phyloP scores from a whole-genome alignment of 2,113 vertebrate genomes.

The Loxodonta africana region DNA sequence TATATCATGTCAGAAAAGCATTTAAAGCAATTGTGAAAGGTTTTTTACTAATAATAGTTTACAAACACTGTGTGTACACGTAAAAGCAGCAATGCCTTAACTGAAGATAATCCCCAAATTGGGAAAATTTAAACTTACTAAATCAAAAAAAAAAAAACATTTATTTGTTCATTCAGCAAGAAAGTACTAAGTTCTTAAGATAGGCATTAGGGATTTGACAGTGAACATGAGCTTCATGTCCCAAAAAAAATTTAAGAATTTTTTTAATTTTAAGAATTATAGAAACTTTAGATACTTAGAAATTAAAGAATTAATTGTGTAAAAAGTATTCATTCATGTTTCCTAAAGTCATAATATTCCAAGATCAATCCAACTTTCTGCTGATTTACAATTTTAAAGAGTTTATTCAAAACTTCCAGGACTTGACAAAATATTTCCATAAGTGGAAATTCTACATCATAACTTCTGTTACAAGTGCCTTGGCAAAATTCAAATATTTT shows the following conservation, averaged over 20 bases:
- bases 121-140: neutral
- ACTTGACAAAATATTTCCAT: constrained; percentile 49
- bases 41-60: constrained; percentile 6
- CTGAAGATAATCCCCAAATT: neutral
- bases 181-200: neutral
- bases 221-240: neutral
- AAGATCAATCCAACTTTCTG: constrained; percentile 47
- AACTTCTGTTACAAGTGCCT: neutral
- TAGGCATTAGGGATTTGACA: constrained; percentile 19
- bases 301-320: neutral
- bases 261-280: too few relatives aligned
- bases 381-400: constrained; percentile 39
- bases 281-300: too few relatives aligned
- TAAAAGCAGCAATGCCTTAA: constrained; percentile 6
- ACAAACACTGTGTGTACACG: neutral
- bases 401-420: constrained; percentile 62
- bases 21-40: neutral
- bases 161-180: neutral
- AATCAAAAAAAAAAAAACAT: neutral
- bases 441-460: constrained; percentile 16
- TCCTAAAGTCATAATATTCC: constrained; percentile 46
- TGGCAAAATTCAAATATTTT: constrained; percentile 30
- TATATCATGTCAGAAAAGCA: constrained; percentile 25
- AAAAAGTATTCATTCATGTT: constrained; percentile 55
- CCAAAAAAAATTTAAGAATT: neutral